Evolutionary conservation across 2,113 vertebrate species (phyloP).

Genomic region (Hyperopisus bebe): DNA sequence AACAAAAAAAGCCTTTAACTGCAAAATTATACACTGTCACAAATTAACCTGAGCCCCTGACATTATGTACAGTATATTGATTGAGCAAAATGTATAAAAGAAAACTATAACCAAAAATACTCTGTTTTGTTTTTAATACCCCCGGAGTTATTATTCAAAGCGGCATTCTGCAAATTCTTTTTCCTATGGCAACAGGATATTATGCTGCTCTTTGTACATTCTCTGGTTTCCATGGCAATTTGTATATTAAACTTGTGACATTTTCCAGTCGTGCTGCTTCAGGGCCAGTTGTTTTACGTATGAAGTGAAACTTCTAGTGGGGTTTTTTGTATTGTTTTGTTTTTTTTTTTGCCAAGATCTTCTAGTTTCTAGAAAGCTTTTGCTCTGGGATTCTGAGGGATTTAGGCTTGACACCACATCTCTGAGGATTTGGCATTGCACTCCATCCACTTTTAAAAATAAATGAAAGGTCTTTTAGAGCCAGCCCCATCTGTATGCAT

Average conservation of each 20-base stretch:
- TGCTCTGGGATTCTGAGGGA: background rate
- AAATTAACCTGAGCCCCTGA: background rate
- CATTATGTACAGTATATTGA: background rate
- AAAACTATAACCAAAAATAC: background rate
- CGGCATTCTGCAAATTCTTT: background rate
- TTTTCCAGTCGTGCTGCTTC: background rate
- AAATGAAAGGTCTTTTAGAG: background rate
- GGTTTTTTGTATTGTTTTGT: background rate
- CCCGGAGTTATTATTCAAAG: background rate
- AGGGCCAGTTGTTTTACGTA: background rate
- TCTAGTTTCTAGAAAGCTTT: background rate
- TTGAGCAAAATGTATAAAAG: background rate
- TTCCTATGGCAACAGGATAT: background rate
- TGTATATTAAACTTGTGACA: background rate
- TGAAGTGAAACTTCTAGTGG: background rate
- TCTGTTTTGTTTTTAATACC: background rate
- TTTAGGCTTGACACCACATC: background rate
- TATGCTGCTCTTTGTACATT: background rate
- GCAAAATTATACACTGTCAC: background rate
- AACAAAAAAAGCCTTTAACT: background rate
- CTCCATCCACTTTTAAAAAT: background rate
- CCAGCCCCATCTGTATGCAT: background rate
- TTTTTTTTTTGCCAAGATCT: background rate
- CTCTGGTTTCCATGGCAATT: constrained; percentile 3
- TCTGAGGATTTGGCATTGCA: background rate